A percentile compares a stretch with the other conserved stretches of the same genome.
Evolutionary conservation across 2,888 invertebrate genomes (phyloP).

Genomic region (Napeogenes sylphis): DNA sequence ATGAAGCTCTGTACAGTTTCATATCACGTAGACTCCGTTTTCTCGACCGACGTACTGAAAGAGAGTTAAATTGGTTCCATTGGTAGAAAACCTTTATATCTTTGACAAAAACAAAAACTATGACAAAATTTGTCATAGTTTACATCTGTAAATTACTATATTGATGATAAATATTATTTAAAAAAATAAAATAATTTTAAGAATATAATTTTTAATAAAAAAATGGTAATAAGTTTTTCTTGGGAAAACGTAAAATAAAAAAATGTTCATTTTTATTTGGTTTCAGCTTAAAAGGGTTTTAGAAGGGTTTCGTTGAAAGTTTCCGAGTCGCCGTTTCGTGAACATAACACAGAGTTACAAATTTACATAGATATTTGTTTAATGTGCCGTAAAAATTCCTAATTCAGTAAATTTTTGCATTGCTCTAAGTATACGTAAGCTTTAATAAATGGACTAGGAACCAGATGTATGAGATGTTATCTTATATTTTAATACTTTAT

Average conservation of each 20-base stretch:
- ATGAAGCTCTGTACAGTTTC: conserved; percentile 18
- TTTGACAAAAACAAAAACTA: background rate
- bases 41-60: background rate
- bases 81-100: background rate
- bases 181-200: no score
- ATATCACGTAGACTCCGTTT: conserved; percentile 19
- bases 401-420: conserved; percentile 10
- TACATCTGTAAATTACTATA: background rate
- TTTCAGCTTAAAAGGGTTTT: no score
- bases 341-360: conserved; percentile 13
- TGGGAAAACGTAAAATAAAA: no score
- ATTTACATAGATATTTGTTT: conserved; percentile 25
- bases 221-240: no score
- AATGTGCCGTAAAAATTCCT: conserved; percentile 14
- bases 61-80: background rate
- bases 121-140: background rate
- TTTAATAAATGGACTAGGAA: no score
- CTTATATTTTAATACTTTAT: no score
- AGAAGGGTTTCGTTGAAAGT: background rate
- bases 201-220: no score
- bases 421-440: conserved; percentile 8
- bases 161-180: no score
- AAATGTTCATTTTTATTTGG: no score
- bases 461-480: no score
- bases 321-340: conserved; percentile 11